Evolutionary conservation across 2,888 invertebrate genomes (phyloP), one percentile per base, ranked within the genome.

Genomic region (Heteromyza rotundicornis): DNA sequence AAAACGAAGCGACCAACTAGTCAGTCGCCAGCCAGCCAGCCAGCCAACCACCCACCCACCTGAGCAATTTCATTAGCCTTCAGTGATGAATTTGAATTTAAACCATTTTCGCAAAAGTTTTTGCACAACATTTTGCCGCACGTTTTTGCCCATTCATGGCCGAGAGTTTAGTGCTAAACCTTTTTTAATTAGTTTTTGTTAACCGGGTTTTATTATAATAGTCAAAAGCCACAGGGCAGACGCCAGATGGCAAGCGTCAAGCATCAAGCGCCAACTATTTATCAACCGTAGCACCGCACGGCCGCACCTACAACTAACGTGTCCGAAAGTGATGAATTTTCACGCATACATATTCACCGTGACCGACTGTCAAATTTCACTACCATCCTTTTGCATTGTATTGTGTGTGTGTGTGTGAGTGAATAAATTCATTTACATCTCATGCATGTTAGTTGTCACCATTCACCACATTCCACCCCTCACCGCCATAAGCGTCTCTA

Each of bases 301-400:
- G 5, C 22, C 54, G 54, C 54, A 55, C 54, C 54, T 20, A 36
- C 20, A 36, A 19, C 54, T 35, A 40, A 55, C 40, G 36, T 55
- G 54, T 55, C 36, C 40, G 36, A 40, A 8, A 36, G 20, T 36
- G 22, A 35, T 36, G 54, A 55, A 36, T 19, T 55, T 40, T 7
- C 40, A 27, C 40, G n/a, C n/a, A n/a, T 3, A n/a, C 40, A 40
- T 40, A 40, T 10, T 40, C 40, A 40, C 8, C 10, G 16, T n/a
- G 40, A n/a, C 10, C 32, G 32, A 12, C 32, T 32, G 32, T n/a
- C n/a, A n/a, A n/a, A n/a, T n/a, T n/a, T n/a, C n/a, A n/a, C n/a
- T n/a, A n/a, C n/a, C n/a, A n/a, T n/a, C n/a, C n/a, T n/a, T n/a
- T n/a, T n/a, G n/a, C n/a, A n/a, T n/a, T n/a, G n/a, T n/a, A 12